These are phyloP conservation scores for Ovibos moschatus DNA, from an alignment of 2,113 vertebrate species.

Conservation along the genomic window DNA sequence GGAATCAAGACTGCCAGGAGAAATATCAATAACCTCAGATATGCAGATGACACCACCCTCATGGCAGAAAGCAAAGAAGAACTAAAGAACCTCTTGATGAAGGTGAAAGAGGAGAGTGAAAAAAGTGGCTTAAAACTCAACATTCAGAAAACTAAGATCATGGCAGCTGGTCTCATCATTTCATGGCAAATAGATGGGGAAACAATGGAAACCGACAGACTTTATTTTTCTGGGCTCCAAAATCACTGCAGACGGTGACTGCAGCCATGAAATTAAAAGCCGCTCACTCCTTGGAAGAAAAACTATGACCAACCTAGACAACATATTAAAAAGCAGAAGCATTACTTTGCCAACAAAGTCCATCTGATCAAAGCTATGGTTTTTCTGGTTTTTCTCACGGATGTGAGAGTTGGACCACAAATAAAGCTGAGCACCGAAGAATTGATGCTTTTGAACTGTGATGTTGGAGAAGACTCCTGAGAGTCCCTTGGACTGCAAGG, in stretches of 20 bases:
- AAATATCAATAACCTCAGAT: not conserved
- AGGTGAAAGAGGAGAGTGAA: not conserved
- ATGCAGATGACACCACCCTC: not conserved
- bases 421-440: not conserved
- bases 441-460: not conserved
- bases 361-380: not conserved
- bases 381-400: too few relatives aligned
- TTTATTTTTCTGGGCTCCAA: not conserved
- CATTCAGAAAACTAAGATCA: not conserved
- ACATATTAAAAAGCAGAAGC: not conserved
- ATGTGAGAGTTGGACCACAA: not conserved
- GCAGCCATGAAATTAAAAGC: not conserved
- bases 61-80: not conserved
- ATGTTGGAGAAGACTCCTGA: not conserved
- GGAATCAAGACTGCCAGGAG: not conserved
- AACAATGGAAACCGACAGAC: not conserved
- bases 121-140: not conserved
- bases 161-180: not conserved
- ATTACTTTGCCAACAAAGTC: not conserved
- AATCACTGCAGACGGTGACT: not conserved
- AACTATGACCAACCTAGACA: not conserved
- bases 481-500: not conserved
- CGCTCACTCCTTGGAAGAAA: not conserved
- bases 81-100: not conserved
- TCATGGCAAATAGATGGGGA: not conserved